Evolutionary conservation across 2,888 invertebrate species (phyloP), one percentile per base, ranked within the genome.

Genomic region (Toxonevra muliebris): DNA sequence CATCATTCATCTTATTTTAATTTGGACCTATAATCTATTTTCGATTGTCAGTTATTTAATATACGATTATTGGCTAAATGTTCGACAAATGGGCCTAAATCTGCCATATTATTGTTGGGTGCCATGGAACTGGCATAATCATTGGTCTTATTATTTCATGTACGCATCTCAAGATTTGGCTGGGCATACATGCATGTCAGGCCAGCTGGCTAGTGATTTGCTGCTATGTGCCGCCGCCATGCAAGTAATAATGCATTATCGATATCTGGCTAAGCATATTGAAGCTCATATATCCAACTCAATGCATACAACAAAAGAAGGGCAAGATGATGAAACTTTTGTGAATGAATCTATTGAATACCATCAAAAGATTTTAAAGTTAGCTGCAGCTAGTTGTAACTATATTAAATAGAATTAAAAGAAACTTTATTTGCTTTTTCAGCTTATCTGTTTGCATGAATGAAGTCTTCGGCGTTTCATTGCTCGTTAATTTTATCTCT

Each of bases 221-320:
- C 67, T 83, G 3, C 73, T 84, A 68, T 82, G 79, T 58, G 77
- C 77, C 1, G 67, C 78, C 50, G 79, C 78, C 15, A 78, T 76
- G 3, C 80, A 84, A 50, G 67, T 84, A n/a, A 75, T 80, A 11
- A 84, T 84, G 84, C 84, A 84, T 63, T 83, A 79, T 57, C 75
- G 74, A 15, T 76, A 77, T 13, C 70, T 83, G 52, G 70, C 71
- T 7, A 61, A 61, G 2, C 65, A 71, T 3, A 72, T 84, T 0
- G 73, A 76, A 30, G 41, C 54, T 0, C 76, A 76, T 61, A 61
- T 69, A 1, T 76, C 81, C 0, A 13, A 74, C 1, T 42, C 64
- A 0, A 69, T 59, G 13, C 62, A 12, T 30, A 7, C 30, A 30
- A 7, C 7, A 30, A 30, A 7, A 30, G 30, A n/a, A n/a, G n/a